Base-by-base conservation (phyloP, 37 sponge, comb jelly and placozoan genomes). In the Beroe forskalii region DNA sequence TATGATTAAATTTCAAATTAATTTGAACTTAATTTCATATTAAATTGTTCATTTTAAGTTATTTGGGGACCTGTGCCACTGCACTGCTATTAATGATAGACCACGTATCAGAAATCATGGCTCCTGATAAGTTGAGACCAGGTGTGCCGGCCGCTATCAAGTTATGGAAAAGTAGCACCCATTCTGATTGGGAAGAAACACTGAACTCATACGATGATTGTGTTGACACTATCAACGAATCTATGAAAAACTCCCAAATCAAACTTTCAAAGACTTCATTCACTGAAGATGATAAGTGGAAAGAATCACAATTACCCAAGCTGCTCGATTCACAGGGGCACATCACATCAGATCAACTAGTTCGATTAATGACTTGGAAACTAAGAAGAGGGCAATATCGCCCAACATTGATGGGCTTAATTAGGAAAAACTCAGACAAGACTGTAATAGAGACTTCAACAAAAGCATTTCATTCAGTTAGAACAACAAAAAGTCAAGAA, bases 111-210 rank as follows among this genome's bases (percentile, higher is more conserved):
- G n/a, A n/a, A n/a, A n/a, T n/a, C n/a, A 80, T 80, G 86, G 86
- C 86, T 22, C 86, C 86, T 17, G 55, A 80, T 25, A 80, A 80
- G 27, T 25, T 80, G 55, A 80, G 86, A 80, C 55, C 86, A 17
- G 86, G 86, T 44, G 86, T 40, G 8, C 25, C 28, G 28, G 12
- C 86, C 2, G 86, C 86, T 4, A 43, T 80, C 27, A 17, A 80
- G 35, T 25, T 80, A 9, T 80, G 86, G 86, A 41, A 80, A 43
- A 28, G 38, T 28, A 19, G 6, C 19, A 22, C 37, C 1, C 3
- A 25, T 1, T 14, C 17, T 80, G 35, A 41, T 1, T 80, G 86
- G 86, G 86, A 40, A 41, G 86, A 80, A 44, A 9, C 4, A 43
- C 55, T 43, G 0, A 42, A 43, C 30, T 43, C 48, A n/a, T 80